A percentile compares a stretch with the other conserved stretches of the same genome.
Evolutionary conservation across 2,888 invertebrate species (phyloP).

Genomic region (Napeogenes inachia): DNA sequence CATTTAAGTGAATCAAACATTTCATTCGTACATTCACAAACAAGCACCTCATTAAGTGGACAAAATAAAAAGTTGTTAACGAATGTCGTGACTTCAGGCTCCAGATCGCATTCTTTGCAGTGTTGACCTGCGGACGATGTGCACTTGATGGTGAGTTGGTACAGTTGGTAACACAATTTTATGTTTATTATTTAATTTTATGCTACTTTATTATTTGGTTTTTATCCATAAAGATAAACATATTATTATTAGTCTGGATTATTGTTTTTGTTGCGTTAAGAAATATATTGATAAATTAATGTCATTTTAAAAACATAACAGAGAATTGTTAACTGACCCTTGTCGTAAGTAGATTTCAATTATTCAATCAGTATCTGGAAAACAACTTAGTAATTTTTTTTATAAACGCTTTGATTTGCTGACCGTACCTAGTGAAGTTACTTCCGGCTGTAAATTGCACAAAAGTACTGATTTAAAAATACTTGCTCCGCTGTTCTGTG

Average conservation of each 20-base stretch:
- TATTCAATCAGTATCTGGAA: too few species aligned
- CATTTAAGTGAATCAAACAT: too few species aligned
- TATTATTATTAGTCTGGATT: too few species aligned
- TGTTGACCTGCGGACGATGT: conserved; percentile 23
- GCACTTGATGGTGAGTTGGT: conserved; percentile 24
- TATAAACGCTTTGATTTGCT: background rate
- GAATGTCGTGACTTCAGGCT: conserved; percentile 11
- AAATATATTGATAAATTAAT: too few species aligned
- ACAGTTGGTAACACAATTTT: background rate
- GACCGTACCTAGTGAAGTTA: conserved; percentile 13
- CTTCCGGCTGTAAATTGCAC: conserved; percentile 18
- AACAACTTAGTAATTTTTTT: too few species aligned
- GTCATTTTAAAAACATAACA: background rate
- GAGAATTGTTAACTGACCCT: too few species aligned
- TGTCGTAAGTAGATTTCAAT: too few species aligned
- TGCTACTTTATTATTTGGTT: background rate
- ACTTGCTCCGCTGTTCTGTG: background rate
- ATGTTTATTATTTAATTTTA: background rate
- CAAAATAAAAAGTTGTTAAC: conserved; percentile 16
- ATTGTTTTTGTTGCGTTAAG: too few species aligned
- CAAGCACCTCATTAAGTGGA: conserved; percentile 6
- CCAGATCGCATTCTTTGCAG: conserved; percentile 19
- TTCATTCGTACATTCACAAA: background rate
- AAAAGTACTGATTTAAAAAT: conserved; percentile 23
- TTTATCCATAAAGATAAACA: too few species aligned